Percentiles rank a stretch among this genome's conserved stretches.
These are phyloP conservation scores for Nematostella vectensis DNA, from an alignment of 92 coral and sea anemone genomes.

Conservation along the genomic window DNA sequence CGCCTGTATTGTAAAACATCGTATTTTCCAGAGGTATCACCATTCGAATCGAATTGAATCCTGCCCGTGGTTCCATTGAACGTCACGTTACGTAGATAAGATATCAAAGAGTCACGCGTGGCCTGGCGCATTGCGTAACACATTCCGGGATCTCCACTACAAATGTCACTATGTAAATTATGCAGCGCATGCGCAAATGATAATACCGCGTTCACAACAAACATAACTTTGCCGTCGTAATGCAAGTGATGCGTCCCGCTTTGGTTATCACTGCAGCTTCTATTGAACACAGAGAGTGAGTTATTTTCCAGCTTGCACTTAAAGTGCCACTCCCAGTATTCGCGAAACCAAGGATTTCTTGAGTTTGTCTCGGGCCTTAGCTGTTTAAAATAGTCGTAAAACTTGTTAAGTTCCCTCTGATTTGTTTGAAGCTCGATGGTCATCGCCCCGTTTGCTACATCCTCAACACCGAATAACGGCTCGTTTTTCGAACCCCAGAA, in stretches of 20 bases:
- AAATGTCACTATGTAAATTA: conserved; percentile 30
- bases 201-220: conserved; percentile 69
- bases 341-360: conserved; percentile 77
- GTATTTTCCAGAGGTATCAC: conserved; percentile 57
- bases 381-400: conserved; percentile 44
- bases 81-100: conserved; percentile 51
- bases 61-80: conserved; percentile 59
- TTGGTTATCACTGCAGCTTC: conserved; percentile 14
- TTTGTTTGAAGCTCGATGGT: conserved; percentile 54
- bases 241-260: background rate
- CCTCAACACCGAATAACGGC: conserved; percentile 54
- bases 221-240: conserved; percentile 40
- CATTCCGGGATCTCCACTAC: conserved; percentile 46
- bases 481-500: conserved; percentile 71
- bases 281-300: background rate
- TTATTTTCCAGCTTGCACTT: conserved; percentile 37
- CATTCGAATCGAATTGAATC: conserved; percentile 40
- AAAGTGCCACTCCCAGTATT: conserved; percentile 60
- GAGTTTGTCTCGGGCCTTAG: conserved; percentile 52
- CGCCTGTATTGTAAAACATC: conserved; percentile 29
- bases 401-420: conserved; percentile 24
- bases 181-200: conserved; percentile 79
- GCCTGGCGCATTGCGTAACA: conserved; percentile 42
- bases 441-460: conserved; percentile 78
- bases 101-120: conserved; percentile 29